These are phyloP conservation scores for Rachycentron canadum DNA, from an alignment of 2,797 vertebrate genomes.

Conservation along the genomic window DNA sequence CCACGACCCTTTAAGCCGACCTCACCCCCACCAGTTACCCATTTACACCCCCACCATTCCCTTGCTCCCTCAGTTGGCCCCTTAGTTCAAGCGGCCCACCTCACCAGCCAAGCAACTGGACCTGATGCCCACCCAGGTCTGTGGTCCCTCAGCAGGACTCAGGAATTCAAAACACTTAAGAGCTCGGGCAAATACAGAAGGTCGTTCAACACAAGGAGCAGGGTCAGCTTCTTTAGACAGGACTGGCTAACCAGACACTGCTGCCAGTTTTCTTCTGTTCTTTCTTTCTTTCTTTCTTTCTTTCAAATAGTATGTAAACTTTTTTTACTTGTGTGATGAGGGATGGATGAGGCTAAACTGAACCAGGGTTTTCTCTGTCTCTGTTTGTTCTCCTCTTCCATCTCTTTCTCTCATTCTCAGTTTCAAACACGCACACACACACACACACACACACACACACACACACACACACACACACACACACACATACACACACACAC, in stretches of 20 bases:
- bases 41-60: slow-evolving; percentile 26
- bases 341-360: slow-evolving; percentile 21
- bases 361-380: slow-evolving; percentile 5
- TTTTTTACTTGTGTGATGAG: background rate
- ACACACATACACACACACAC: slow-evolving; percentile 11
- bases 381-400: background rate
- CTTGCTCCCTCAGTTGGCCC: slow-evolving; percentile 49
- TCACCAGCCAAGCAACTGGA: slow-evolving; percentile 64
- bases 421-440: background rate
- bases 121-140: slow-evolving; percentile 73
- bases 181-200: slow-evolving; percentile 72
- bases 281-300: slow-evolving; percentile 11
- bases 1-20: slow-evolving; percentile 66
- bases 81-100: slow-evolving; percentile 51
- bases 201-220: slow-evolving; percentile 49
- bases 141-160: slow-evolving; percentile 42
- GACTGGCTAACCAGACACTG: slow-evolving; percentile 20
- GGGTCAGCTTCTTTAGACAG: slow-evolving; percentile 47
- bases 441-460: slow-evolving; percentile 12
- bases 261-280: slow-evolving; percentile 26
- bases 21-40: slow-evolving; percentile 49
- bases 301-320: slow-evolving; percentile 22
- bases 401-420: slow-evolving; percentile 6
- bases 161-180: slow-evolving; percentile 69
- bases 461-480: slow-evolving; percentile 14